These are phyloP conservation scores for Xylophagus ater DNA, from an alignment of 2,888 invertebrate species.

Conservation along the genomic window DNA sequence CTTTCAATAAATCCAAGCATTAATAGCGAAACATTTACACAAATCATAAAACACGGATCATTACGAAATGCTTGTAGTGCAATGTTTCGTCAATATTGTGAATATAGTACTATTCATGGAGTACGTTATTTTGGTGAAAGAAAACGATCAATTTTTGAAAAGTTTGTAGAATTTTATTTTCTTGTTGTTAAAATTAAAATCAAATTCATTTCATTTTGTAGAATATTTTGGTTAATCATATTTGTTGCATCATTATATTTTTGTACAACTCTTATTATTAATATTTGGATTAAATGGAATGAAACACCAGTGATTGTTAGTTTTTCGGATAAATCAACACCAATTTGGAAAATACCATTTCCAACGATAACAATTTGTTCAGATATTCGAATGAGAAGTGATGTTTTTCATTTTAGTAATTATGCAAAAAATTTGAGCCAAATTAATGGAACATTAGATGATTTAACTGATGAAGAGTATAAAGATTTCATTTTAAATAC, in stretches of 20 bases:
- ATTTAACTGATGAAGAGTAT: no score
- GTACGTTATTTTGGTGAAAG: slow-evolving; percentile 45
- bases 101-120: slow-evolving; percentile 44
- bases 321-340: slow-evolving; percentile 52
- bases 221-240: slow-evolving; percentile 14
- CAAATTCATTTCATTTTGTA: slow-evolving; percentile 1
- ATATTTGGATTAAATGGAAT: slow-evolving; percentile 52
- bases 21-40: no score
- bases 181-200: no score
- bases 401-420: slow-evolving; percentile 10
- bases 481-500: no score
- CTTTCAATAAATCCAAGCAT: no score
- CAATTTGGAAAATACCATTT: slow-evolving; percentile 20
- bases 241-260: slow-evolving; percentile 8
- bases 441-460: no score
- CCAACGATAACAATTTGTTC: slow-evolving; percentile 16
- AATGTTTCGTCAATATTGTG: slow-evolving; percentile 14
- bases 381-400: slow-evolving; percentile 9
- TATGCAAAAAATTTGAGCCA: no score
- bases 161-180: no score
- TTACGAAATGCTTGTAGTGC: slow-evolving; percentile 5
- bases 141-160: slow-evolving; percentile 41
- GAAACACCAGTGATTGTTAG: slow-evolving; percentile 53
- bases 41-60: slow-evolving; percentile 6
- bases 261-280: slow-evolving; percentile 39